phyloP scores from a whole-genome alignment of 1,140 invertebrate genomes.

The Lanistes nyassanus region DNA sequence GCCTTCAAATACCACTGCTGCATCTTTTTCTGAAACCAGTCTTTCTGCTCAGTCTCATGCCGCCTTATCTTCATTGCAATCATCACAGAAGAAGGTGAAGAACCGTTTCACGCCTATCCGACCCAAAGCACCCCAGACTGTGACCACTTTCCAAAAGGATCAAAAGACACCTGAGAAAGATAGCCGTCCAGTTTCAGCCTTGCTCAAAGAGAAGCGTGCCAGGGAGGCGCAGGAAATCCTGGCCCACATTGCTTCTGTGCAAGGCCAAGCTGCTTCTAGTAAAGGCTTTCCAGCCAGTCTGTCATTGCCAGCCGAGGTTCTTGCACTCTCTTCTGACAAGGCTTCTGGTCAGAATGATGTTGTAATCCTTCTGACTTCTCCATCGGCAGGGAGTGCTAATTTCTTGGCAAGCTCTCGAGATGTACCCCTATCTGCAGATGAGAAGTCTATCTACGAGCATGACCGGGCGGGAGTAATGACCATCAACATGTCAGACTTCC shows the following conservation, averaged over 20 bases:
- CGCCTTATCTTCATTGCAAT: not conserved
- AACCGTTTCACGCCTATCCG: conserved; percentile 49
- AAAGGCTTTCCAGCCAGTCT: conserved; percentile 14
- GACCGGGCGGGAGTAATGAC: not conserved
- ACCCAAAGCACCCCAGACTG: conserved; percentile 41
- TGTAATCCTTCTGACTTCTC: conserved; percentile 17
- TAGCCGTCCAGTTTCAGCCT: conserved; percentile 39
- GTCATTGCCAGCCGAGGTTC: conserved; percentile 13
- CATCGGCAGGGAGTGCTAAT: conserved; percentile 13
- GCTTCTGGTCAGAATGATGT: conserved; percentile 2
- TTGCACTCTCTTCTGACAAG: conserved; percentile 3
- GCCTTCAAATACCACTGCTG: not conserved
- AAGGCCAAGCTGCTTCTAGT: conserved; percentile 1
- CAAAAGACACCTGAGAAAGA: conserved; percentile 36
- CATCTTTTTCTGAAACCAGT: not conserved
- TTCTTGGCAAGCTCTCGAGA: not conserved
- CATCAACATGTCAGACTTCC: conserved; percentile 22
- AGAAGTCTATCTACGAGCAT: not conserved
- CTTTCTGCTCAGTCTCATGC: not conserved
- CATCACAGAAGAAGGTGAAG: conserved; percentile 38
- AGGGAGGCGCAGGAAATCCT: conserved; percentile 38
- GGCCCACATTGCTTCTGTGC: conserved; percentile 23
- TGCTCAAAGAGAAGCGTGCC: conserved; percentile 50
- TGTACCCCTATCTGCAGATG: not conserved
- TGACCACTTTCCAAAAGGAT: conserved; percentile 4